These are phyloP conservation scores for Hesperia comma DNA, from an alignment of 2,888 invertebrate species.

Conservation along the genomic window DNA sequence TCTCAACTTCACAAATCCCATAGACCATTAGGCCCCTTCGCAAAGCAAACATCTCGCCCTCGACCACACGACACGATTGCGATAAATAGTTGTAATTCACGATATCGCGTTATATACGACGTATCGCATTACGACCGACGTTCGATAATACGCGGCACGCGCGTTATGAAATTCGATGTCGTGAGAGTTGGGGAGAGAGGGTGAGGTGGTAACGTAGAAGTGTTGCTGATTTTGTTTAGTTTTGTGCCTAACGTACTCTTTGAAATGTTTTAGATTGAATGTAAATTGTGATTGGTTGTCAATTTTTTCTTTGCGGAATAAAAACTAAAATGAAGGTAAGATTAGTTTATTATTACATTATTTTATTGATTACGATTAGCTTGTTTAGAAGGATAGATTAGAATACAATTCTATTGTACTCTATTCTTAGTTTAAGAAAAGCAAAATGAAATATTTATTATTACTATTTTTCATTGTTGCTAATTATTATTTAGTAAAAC, in stretches of 20 bases:
- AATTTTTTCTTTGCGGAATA: no score
- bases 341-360: no score
- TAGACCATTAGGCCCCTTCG: constrained; percentile 52
- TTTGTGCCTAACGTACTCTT: constrained; percentile 16
- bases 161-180: constrained; percentile 75
- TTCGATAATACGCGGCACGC: constrained; percentile 78
- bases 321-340: no score
- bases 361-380: no score
- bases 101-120: constrained; percentile 60
- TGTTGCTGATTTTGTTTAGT: background rate
- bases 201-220: constrained; percentile 9
- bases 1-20: constrained; percentile 65
- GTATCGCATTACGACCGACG: constrained; percentile 63
- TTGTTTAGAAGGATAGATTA: no score
- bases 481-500: no score
- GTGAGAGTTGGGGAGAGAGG: constrained; percentile 42
- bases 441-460: no score
- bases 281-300: no score
- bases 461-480: no score
- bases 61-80: constrained; percentile 63
- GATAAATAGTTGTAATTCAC: constrained; percentile 81
- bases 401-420: no score
- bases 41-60: constrained; percentile 57
- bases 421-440: no score
- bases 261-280: background rate